phyloP scores from a whole-genome alignment of 1,140 invertebrate genomes.

The Chelonus insularis region DNA sequence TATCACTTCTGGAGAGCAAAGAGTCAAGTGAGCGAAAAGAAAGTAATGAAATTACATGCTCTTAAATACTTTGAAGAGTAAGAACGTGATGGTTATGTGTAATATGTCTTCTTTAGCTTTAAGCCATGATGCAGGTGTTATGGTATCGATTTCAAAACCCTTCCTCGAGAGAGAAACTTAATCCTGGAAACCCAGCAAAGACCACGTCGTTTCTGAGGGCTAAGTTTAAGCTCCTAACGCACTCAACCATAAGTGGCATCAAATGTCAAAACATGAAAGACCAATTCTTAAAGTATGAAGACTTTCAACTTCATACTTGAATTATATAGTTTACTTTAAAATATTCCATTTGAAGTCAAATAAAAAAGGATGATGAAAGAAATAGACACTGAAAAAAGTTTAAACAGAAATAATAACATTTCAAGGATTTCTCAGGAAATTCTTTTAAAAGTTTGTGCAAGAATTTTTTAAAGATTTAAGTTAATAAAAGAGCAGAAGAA shows the following conservation, averaged over 20 bases:
- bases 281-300: no score
- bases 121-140: slow-evolving; percentile 2
- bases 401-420: no score
- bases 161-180: slow-evolving; percentile 37
- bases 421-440: no score
- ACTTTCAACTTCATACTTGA: no score
- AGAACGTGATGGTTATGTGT: slow-evolving; percentile 9
- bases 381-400: no score
- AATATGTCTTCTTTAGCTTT: neutral
- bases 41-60: slow-evolving; percentile 11
- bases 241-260: slow-evolving; percentile 4
- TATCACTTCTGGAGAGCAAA: neutral
- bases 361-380: no score
- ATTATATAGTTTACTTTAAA: no score
- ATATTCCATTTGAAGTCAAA: no score
- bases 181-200: slow-evolving; percentile 49
- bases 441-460: no score
- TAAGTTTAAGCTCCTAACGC: slow-evolving; percentile 43
- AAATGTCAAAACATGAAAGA: slow-evolving; percentile 1
- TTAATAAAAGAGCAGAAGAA: no score
- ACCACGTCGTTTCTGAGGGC: slow-evolving; percentile 46
- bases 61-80: slow-evolving; percentile 10
- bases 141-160: slow-evolving; percentile 36
- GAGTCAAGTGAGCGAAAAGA: slow-evolving; percentile 9
- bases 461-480: no score